These are phyloP conservation scores for Pyrrhosoma nymphula DNA, from an alignment of 2,888 invertebrate species.

Conservation along the genomic window DNA sequence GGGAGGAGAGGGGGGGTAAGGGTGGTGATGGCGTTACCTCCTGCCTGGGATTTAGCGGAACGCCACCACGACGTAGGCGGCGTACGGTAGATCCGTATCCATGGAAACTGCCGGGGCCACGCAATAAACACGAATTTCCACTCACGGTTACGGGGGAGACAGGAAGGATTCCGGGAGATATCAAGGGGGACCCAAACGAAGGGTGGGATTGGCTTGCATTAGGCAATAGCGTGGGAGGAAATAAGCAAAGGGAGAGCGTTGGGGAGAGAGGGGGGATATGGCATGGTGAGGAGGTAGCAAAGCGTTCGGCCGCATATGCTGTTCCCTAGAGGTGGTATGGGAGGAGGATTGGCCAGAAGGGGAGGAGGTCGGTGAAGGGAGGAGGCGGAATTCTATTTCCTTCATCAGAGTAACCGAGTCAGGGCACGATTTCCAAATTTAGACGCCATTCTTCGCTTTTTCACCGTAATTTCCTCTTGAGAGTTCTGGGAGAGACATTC, in stretches of 20 bases:
- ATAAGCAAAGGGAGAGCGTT: neutral
- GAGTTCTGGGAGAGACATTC: neutral
- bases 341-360: neutral
- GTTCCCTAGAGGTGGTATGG: neutral
- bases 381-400: neutral
- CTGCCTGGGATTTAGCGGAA: neutral
- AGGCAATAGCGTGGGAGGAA: slow-evolving; percentile 24
- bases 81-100: slow-evolving; percentile 21
- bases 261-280: neutral
- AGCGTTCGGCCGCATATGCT: no score
- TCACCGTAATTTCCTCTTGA: neutral
- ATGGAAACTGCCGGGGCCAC: slow-evolving; percentile 20
- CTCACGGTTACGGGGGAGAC: slow-evolving; percentile 15
- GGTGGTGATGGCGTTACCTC: neutral
- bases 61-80: neutral
- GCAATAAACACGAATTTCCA: slow-evolving; percentile 60
- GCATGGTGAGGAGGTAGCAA: no score
- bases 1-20: neutral
- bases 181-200: slow-evolving; percentile 2
- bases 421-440: neutral
- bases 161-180: neutral
- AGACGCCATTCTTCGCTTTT: neutral
- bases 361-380: neutral
- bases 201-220: slow-evolving; percentile 4
- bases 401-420: neutral